Conservation (phyloP, 2,113 vertebrate species). For the Galeopterus variegatus region DNA sequence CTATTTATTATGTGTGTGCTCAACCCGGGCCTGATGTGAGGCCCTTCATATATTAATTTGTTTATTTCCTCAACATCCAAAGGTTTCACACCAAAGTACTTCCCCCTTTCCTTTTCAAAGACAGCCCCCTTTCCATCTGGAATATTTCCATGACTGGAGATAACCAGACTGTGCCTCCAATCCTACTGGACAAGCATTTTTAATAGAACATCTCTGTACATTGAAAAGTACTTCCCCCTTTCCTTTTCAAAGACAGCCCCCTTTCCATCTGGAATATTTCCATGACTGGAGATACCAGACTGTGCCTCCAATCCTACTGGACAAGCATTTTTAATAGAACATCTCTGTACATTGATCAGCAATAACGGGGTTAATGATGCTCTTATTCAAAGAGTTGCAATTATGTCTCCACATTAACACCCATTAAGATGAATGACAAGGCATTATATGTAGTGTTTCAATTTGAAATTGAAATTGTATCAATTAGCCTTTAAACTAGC, state of each 20-base stretch:
- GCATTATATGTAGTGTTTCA: slow-evolving; percentile 76
- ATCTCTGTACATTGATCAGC: slow-evolving; percentile 65
- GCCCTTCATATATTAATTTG: accelerated
- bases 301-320: not conserved
- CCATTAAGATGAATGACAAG: slow-evolving; percentile 80
- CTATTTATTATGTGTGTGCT: too few relatives aligned
- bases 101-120: not conserved
- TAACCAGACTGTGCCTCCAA: not conserved
- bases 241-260: not conserved
- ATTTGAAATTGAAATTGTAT: slow-evolving; percentile 83
- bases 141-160: not conserved
- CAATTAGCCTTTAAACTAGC: slow-evolving; percentile 84
- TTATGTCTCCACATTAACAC: slow-evolving; percentile 76
- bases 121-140: not conserved
- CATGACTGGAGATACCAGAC: not conserved
- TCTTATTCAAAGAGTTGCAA: slow-evolving; percentile 70
- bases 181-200: not conserved
- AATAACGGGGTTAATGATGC: slow-evolving; percentile 75
- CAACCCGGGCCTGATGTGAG: not conserved
- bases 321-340: not conserved
- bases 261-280: not conserved
- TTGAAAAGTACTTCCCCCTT: not conserved
- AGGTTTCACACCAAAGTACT: not conserved
- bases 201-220: not conserved
- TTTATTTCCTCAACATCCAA: not conserved